Percentiles rank a stretch among this genome's conserved stretches.
These are phyloP conservation scores for Pollenia labialis DNA, from an alignment of 2,888 invertebrate genomes.

Conservation along the genomic window DNA sequence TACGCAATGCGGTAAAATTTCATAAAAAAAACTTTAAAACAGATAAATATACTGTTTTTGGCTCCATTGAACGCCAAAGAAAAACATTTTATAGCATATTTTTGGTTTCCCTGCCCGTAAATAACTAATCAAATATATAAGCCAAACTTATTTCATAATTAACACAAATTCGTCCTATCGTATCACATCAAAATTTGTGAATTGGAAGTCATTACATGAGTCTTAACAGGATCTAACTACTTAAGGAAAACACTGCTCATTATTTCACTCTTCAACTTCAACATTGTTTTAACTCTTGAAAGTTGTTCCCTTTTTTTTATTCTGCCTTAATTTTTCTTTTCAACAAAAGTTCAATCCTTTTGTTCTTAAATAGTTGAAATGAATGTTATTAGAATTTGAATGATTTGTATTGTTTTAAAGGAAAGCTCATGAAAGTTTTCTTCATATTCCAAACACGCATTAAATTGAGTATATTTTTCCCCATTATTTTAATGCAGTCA, in stretches of 20 bases:
- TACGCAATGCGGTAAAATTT: too few relatives aligned
- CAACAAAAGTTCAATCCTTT: conserved; percentile 67
- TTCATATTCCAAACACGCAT: conserved; percentile 68
- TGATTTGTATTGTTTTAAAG: conserved; percentile 42
- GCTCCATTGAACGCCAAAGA: too few relatives aligned
- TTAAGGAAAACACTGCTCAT: conserved; percentile 31
- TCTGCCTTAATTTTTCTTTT: conserved; percentile 23
- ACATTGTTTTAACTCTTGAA: conserved; percentile 46
- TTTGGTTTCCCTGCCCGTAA: conserved; percentile 40
- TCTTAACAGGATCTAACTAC: conserved; percentile 43
- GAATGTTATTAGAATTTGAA: conserved; percentile 29
- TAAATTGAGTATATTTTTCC: conserved; percentile 57
- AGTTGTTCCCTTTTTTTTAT: conserved; percentile 44
- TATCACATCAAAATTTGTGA: conserved; percentile 22
- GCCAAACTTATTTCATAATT: not conserved
- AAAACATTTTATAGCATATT: too few relatives aligned
- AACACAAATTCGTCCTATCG: not conserved
- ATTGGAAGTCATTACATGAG: conserved; percentile 56
- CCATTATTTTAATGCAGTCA: conserved; percentile 77
- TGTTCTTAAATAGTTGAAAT: conserved; percentile 36
- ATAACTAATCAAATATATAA: conserved; percentile 42
- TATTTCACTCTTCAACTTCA: conserved; percentile 17
- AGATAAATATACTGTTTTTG: too few relatives aligned
- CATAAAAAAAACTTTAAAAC: too few relatives aligned
- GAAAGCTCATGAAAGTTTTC: not conserved